phyloP scores from a whole-genome alignment of 2,113 vertebrate species.

The Ascaphus truei region DNA sequence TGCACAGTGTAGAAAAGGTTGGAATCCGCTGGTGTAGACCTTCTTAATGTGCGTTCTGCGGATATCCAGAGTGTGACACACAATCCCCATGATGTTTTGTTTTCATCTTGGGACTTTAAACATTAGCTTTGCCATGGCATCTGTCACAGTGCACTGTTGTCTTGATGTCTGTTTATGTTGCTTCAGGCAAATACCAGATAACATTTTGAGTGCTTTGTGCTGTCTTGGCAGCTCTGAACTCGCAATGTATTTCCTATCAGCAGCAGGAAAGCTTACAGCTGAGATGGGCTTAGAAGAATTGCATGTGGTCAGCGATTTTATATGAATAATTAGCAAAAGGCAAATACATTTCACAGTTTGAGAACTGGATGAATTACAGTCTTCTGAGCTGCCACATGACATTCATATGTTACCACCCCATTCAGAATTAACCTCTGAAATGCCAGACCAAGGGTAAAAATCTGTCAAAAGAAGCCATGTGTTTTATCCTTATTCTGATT shows the following conservation, averaged over 20 bases:
- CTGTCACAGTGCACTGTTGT: constrained; percentile 9
- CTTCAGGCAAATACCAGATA: constrained; percentile 27
- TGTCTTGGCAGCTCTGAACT: constrained; percentile 18
- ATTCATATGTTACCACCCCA: background rate
- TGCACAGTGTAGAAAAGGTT: no score
- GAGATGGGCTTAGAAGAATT: constrained; percentile 6
- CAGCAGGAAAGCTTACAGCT: constrained; percentile 5
- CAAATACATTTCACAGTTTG: constrained; percentile 1
- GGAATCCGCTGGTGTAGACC: no score
- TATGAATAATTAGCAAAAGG: background rate
- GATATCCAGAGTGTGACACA: background rate
- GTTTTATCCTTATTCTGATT: no score
- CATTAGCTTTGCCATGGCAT: background rate
- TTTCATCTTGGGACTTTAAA: background rate
- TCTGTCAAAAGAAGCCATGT: no score
- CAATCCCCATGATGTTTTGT: background rate
- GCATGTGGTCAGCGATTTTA: constrained; percentile 8
- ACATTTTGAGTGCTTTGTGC: background rate
- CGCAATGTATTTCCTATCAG: constrained; percentile 19
- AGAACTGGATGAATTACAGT: background rate
- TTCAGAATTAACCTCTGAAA: background rate
- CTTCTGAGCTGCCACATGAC: background rate
- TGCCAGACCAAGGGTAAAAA: no score
- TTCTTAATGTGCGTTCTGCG: background rate
- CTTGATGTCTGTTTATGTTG: constrained; percentile 22